Base-by-base conservation (phyloP, 1,140 invertebrate genomes). In the Eriosoma lanigerum region DNA sequence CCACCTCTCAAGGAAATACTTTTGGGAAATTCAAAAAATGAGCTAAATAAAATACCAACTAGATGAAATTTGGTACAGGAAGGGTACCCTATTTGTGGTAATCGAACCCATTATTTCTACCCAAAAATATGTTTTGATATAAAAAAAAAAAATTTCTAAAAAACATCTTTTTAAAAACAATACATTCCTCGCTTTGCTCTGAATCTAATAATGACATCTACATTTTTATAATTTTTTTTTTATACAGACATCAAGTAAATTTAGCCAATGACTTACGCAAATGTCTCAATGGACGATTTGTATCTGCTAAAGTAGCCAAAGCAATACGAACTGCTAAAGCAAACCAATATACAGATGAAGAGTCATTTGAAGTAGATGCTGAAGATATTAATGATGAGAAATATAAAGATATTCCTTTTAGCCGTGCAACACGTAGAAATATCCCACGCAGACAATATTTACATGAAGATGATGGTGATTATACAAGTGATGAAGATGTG, bases 391-490 rank as follows among this genome's bases (percentile, higher is more conserved):
- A 76, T 60, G 56, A 60, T 19, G 56, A 78, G 2, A 38, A 78
- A 32, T 78, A 62, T 13, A 19, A 15, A 10, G 75, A 60, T 60
- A 29, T 78, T 46, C 56, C 54, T 62, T 78, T 62, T 62, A 78
- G 56, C 9, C 75, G 75, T 78, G 75, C 56, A 29, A 78, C 75
- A n/a, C 75, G 75, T 12, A 38, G 75, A 26, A 56, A 78, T 58
- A 78, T 78, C 19, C 75, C 75, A 0, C 75, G 75, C 0, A 56
- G 75, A 19, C 75, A 78, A 21, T 78, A 78, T 48, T 58, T 60
- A 26, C 56, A 78, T 60, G 75, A 78, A 62, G 75, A 78, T 60
- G 75, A 76, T 26, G 54, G 54, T 12, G 66, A 72, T 72, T 72
- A 52, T 24, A 60, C 52, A 0, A 60, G 54, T 19, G 75, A 78